Percentiles rank a stretch among this genome's conserved stretches.
Conservation (phyloP, 2,113 vertebrate genomes). For the Tringa solitaria region DNA sequence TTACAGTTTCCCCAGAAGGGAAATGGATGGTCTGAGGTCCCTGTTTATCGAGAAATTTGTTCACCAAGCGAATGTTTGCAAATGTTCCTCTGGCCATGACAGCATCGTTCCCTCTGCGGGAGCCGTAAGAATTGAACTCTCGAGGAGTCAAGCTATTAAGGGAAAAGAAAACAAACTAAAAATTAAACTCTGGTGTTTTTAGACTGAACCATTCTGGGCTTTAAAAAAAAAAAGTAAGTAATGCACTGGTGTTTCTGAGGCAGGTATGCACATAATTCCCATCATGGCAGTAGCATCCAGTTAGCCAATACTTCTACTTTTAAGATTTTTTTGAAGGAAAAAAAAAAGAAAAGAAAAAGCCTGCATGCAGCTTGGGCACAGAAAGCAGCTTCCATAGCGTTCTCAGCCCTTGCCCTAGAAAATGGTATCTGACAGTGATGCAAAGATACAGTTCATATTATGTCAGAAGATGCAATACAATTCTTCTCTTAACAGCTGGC, state of each 20-base stretch:
- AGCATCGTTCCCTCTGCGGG: constrained; percentile 93
- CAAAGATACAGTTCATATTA: background rate
- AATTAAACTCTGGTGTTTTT: background rate
- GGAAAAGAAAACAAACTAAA: background rate
- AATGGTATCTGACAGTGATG: background rate
- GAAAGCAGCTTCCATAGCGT: background rate
- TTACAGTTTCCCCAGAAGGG: constrained; percentile 87
- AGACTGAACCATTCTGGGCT: background rate
- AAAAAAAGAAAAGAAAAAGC: background rate
- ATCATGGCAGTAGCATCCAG: background rate
- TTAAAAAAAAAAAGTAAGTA: background rate
- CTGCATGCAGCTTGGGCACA: background rate
- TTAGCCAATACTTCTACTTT: background rate
- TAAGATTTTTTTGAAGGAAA: background rate
- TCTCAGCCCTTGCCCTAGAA: background rate
- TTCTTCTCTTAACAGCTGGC: background rate
- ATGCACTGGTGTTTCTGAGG: background rate
- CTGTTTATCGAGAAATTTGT: constrained; percentile 94
- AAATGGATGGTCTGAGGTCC: constrained; percentile 89
- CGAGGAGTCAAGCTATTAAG: constrained; percentile 82
- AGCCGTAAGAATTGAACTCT: constrained; percentile 96
- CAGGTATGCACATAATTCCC: background rate
- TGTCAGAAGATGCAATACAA: background rate
- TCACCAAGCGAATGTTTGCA: constrained; percentile 94
- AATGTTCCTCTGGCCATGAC: constrained; percentile 96